Percentiles rank a stretch among this genome's conserved stretches.
Evolutionary conservation across 2,797 vertebrate genomes (phyloP).

Genomic region (Tympanoctomys barrerae): DNA sequence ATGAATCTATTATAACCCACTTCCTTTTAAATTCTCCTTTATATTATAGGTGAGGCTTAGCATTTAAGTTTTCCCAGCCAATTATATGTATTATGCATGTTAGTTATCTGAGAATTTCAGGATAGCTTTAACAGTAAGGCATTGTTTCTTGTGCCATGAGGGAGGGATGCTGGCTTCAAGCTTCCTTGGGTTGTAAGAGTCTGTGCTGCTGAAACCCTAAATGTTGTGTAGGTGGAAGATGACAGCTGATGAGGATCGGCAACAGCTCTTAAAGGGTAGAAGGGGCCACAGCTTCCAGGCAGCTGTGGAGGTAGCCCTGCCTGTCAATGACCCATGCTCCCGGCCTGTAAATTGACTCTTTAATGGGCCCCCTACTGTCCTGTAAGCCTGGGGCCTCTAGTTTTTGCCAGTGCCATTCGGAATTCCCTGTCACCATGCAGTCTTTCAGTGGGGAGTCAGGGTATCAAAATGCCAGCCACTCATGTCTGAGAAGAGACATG

Average conservation of each 20-base stretch:
- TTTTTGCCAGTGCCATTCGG: not conserved
- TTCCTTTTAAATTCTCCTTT: not conserved
- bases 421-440: not conserved
- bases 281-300: not conserved
- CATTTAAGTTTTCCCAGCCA: not conserved
- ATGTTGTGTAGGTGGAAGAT: too few species aligned
- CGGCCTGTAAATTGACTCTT: slow-evolving; percentile 7
- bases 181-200: not conserved
- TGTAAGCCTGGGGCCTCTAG: not conserved
- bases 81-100: not conserved
- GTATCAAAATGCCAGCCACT: not conserved
- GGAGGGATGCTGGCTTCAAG: not conserved
- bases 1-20: not conserved
- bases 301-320: not conserved
- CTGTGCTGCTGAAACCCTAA: too few species aligned
- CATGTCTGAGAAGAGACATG: slow-evolving; percentile 17
- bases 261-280: not conserved
- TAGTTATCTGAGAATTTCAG: not conserved
- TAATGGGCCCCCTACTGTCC: not conserved
- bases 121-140: not conserved
- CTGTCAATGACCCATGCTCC: not conserved
- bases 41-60: not conserved
- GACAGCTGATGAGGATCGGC: not conserved
- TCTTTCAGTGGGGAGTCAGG: not conserved
- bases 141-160: not conserved